Evolutionary conservation across 2,888 invertebrate genomes (phyloP).

Genomic region (Leptopterna dolabrata): DNA sequence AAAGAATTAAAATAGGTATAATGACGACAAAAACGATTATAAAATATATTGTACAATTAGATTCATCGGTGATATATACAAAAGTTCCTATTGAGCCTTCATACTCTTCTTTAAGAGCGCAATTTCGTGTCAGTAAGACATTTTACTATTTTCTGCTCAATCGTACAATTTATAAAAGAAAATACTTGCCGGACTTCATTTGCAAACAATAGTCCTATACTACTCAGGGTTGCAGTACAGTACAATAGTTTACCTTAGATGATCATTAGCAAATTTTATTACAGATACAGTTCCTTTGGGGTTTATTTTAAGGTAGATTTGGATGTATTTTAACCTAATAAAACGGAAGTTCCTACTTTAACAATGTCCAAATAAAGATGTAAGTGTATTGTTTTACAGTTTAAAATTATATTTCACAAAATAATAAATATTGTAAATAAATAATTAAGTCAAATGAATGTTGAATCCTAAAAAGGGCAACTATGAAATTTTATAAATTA

Average conservation of each 20-base stretch:
- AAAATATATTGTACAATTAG: constrained; percentile 56
- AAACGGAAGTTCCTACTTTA: constrained; percentile 50
- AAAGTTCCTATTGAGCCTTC: constrained; percentile 64
- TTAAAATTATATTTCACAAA: constrained; percentile 47
- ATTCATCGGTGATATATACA: constrained; percentile 63
- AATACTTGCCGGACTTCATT: constrained; percentile 58
- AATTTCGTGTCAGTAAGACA: constrained; percentile 61
- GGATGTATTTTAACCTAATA: constrained; percentile 53
- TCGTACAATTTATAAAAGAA: constrained; percentile 53
- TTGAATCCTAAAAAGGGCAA: constrained; percentile 33
- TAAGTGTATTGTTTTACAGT: constrained; percentile 53
- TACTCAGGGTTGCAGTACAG: constrained; percentile 62
- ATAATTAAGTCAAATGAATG: constrained; percentile 45
- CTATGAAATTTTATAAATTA: constrained; percentile 51
- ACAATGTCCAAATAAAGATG: constrained; percentile 52
- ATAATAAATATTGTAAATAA: constrained; percentile 50
- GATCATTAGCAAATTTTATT: constrained; percentile 46
- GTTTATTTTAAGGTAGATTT: constrained; percentile 51
- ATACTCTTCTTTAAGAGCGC: constrained; percentile 63
- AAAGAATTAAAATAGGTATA: constrained; percentile 56
- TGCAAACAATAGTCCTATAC: constrained; percentile 59
- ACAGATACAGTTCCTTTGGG: constrained; percentile 47
- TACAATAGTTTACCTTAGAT: constrained; percentile 60
- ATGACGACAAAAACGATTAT: constrained; percentile 30
- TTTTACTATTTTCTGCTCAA: constrained; percentile 62